These are phyloP conservation scores for Felis chaus DNA, from an alignment of 2,113 vertebrate genomes.

Conservation along the genomic window DNA sequence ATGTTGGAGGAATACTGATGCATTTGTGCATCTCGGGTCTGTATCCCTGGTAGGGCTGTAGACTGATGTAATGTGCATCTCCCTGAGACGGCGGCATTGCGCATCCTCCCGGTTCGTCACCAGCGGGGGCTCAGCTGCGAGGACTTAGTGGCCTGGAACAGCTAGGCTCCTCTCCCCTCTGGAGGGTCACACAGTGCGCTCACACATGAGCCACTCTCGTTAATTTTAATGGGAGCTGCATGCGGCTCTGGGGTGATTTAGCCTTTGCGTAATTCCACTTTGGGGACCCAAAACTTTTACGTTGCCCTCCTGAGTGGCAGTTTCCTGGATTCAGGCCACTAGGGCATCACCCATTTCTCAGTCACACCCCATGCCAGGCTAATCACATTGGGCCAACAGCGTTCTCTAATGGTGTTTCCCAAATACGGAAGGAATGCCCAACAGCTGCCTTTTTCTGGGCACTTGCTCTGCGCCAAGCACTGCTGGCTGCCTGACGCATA, in stretches of 20 bases:
- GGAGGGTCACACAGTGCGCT: background rate
- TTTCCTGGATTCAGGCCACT: background rate
- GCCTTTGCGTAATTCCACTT: background rate
- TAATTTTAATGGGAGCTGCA: background rate
- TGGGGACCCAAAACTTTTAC: background rate
- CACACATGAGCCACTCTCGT: background rate
- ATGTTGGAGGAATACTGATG: background rate
- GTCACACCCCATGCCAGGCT: background rate
- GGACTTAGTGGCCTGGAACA: background rate
- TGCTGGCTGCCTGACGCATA: accelerated
- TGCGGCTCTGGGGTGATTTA: background rate
- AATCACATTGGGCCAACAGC: background rate
- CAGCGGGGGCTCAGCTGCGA: background rate
- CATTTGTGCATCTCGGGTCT: accelerated
- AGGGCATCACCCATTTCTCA: background rate
- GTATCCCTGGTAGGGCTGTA: accelerated
- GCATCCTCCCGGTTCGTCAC: background rate
- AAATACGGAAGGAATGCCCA: background rate
- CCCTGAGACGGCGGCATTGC: background rate
- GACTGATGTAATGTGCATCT: background rate
- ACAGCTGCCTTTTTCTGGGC: background rate
- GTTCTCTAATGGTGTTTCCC: background rate
- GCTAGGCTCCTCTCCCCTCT: background rate
- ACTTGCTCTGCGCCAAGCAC: too few species aligned
- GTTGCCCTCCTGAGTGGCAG: background rate